A percentile compares a stretch with the other conserved stretches of the same genome.
These are phyloP conservation scores for Ectemnius cavifrons DNA, from an alignment of 2,888 invertebrate species.

Conservation along the genomic window DNA sequence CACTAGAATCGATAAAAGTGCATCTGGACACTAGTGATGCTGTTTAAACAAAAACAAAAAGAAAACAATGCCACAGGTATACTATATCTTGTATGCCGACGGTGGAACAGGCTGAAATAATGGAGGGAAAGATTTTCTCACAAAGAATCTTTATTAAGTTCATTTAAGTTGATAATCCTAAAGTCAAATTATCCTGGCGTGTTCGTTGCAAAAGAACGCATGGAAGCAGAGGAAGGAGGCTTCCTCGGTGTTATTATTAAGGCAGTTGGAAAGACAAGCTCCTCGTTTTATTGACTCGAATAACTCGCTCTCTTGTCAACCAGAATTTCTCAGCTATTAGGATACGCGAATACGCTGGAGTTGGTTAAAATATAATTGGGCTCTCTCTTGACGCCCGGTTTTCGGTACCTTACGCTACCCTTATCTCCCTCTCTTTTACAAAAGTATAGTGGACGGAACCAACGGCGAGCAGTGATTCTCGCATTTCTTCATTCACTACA, in stretches of 20 bases:
- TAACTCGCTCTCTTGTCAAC: not conserved
- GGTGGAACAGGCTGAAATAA: not conserved
- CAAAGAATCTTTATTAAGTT: conserved; percentile 26
- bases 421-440: conserved; percentile 59
- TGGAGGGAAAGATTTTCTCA: not conserved
- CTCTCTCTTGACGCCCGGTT: conserved; percentile 26
- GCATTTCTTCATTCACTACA: conserved; percentile 18
- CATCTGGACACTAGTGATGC: too few relatives aligned
- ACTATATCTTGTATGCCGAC: not conserved
- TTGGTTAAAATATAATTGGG: too few relatives aligned
- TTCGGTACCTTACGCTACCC: not conserved
- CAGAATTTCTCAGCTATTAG: too few relatives aligned
- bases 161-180: not conserved
- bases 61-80: too few relatives aligned
- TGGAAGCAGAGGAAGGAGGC: conserved; percentile 18
- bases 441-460: conserved; percentile 74
- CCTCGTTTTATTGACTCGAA: conserved; percentile 20
- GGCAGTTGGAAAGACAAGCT: conserved; percentile 50
- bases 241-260: conserved; percentile 32
- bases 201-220: conserved; percentile 26
- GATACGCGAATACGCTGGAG: too few relatives aligned
- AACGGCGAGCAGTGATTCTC: conserved; percentile 56
- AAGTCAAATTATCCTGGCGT: conserved; percentile 10
- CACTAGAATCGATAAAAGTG: too few relatives aligned
- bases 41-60: too few relatives aligned